phyloP scores from a whole-genome alignment of 2,888 invertebrate species.

The Cantharis rustica region DNA sequence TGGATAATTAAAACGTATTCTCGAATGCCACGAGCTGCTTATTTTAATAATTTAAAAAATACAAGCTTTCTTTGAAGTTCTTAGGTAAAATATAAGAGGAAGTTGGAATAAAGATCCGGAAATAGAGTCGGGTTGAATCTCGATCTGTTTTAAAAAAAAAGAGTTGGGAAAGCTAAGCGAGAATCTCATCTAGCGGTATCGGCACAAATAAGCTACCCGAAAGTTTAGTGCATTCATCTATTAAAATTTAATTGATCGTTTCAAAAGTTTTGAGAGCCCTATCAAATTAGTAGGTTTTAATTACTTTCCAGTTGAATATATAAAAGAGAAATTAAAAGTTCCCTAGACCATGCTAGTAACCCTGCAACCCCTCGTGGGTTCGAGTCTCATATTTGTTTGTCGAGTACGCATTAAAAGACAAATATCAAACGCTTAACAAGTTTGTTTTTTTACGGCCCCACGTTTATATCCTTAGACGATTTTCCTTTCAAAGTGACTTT shows the following conservation, averaged over 20 bases:
- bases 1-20: not conserved
- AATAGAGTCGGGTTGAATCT: not conserved
- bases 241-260: not conserved
- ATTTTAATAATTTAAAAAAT: not conserved
- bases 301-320: no score
- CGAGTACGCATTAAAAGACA: no score
- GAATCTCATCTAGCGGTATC: not conserved
- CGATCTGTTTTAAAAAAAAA: not conserved
- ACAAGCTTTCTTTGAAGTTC: not conserved
- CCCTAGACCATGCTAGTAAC: no score
- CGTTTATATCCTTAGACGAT: no score
- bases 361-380: not conserved
- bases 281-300: not conserved
- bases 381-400: not conserved
- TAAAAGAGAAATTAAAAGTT: no score
- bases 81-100: not conserved
- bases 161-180: not conserved
- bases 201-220: not conserved
- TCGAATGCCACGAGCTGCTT: not conserved
- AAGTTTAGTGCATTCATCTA: not conserved
- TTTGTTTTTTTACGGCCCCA: not conserved
- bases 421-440: no score
- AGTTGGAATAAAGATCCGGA: not conserved
- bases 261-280: not conserved
- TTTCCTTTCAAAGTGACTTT: not conserved